A percentile compares a stretch with the other conserved stretches of the same genome.
Evolutionary conservation across 2,113 vertebrate species (phyloP).

Genomic region (Microcebus griseorufus): DNA sequence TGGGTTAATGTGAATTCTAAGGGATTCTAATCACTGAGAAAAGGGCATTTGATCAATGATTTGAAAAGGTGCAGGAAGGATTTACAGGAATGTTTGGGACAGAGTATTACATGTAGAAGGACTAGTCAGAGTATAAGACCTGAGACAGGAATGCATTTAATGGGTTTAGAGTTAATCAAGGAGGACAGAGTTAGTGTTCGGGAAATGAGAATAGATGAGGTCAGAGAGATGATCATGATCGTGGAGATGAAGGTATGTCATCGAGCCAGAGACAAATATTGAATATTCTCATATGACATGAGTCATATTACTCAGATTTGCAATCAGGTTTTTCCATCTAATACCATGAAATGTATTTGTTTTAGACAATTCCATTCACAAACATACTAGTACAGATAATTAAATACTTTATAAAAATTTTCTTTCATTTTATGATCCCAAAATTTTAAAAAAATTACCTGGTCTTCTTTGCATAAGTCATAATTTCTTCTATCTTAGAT

Average conservation of each 20-base stretch:
- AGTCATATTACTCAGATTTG: background rate
- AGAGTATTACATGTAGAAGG: background rate
- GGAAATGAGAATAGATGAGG: background rate
- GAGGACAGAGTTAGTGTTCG: background rate
- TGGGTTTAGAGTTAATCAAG: background rate
- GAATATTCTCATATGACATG: accelerated
- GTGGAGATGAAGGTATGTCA: background rate
- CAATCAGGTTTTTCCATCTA: background rate
- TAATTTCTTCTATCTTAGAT: background rate
- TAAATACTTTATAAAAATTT: background rate
- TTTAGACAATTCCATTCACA: background rate
- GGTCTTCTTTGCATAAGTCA: background rate
- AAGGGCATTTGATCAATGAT: background rate
- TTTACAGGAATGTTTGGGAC: no score
- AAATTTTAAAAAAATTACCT: background rate
- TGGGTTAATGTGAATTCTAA: background rate
- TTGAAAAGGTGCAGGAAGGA: background rate
- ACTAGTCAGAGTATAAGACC: background rate
- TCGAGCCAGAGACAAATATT: background rate
- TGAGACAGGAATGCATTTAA: background rate
- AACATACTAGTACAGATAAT: background rate
- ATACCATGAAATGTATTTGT: background rate
- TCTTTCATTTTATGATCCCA: background rate
- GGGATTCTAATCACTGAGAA: background rate
- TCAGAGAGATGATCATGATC: no score